phyloP scores from a whole-genome alignment of 30 jellyfish, hydroid and myxozoan genomes.

The Mastigias papua region DNA sequence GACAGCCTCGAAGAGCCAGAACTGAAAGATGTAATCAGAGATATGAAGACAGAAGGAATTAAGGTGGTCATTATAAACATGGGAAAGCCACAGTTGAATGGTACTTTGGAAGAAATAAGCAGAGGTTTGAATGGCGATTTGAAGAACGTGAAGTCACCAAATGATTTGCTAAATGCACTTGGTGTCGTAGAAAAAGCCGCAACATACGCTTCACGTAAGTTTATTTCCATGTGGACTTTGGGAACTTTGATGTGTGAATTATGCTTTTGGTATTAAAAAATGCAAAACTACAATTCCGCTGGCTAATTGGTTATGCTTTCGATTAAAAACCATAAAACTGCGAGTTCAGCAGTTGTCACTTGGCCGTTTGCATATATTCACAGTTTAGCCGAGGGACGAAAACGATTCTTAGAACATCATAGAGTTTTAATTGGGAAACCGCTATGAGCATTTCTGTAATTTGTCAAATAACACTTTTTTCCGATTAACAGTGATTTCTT shows the following conservation, averaged over 20 bases:
- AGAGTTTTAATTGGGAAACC: too few relatives aligned
- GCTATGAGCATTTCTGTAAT: too few relatives aligned
- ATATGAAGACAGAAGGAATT: slow-evolving; percentile 35
- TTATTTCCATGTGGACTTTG: neutral
- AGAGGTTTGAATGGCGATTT: neutral
- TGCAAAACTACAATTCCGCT: too few relatives aligned
- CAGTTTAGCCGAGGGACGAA: too few relatives aligned
- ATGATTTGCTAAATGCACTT: slow-evolving; percentile 19
- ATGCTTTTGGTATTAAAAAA: too few relatives aligned
- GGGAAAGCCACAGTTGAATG: slow-evolving; percentile 52
- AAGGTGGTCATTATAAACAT: slow-evolving; percentile 61
- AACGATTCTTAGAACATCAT: too few relatives aligned
- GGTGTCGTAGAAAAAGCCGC: slow-evolving; percentile 53
- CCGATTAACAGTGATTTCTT: too few relatives aligned
- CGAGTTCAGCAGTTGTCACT: too few relatives aligned
- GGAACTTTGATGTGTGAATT: neutral
- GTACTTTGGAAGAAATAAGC: slow-evolving; percentile 47
- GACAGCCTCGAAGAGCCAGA: slow-evolving; percentile 23
- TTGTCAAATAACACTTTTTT: too few relatives aligned
- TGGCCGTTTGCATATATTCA: too few relatives aligned
- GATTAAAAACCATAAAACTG: too few relatives aligned
- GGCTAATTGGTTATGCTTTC: too few relatives aligned
- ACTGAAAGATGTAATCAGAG: neutral
- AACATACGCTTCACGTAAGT: slow-evolving; percentile 64
- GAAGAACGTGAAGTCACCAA: slow-evolving; percentile 17